phyloP scores from a whole-genome alignment of 2,888 invertebrate genomes.

The Chelonus formosanus region DNA sequence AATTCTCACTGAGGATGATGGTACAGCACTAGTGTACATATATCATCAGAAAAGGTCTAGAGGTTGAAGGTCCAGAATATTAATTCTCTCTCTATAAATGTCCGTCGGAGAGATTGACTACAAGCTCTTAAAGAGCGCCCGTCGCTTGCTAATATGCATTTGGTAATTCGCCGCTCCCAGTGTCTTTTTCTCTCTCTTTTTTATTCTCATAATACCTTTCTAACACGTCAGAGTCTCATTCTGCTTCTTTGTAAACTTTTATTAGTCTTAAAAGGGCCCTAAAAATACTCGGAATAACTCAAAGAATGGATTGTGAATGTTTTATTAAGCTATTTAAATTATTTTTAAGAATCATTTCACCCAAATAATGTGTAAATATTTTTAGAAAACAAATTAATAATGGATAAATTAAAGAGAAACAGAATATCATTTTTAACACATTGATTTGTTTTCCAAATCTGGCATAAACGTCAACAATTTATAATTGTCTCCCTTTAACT shows the following conservation, averaged over 20 bases:
- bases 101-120: slow-evolving; percentile 64
- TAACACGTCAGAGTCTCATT: too few species aligned
- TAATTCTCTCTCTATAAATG: slow-evolving; percentile 65
- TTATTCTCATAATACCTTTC: too few species aligned
- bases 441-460: too few species aligned
- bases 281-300: too few species aligned
- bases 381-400: too few species aligned
- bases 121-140: slow-evolving; percentile 61
- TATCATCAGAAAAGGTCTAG: slow-evolving; percentile 59
- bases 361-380: too few species aligned
- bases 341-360: too few species aligned
- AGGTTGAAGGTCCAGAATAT: slow-evolving; percentile 62
- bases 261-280: background rate
- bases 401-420: too few species aligned
- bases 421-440: too few species aligned
- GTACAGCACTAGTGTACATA: slow-evolving; percentile 59
- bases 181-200: slow-evolving; percentile 2
- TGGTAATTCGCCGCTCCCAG: slow-evolving; percentile 53
- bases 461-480: slow-evolving; percentile 63
- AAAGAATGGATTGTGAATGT: too few species aligned
- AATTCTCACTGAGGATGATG: slow-evolving; percentile 40
- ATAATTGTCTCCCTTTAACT: slow-evolving; percentile 57
- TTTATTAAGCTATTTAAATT: too few species aligned
- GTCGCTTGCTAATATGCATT: slow-evolving; percentile 63
- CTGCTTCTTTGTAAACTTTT: slow-evolving; percentile 2